Evolutionary conservation across 2,888 invertebrate genomes (phyloP).

Genomic region (Eubasilissa splendida): DNA sequence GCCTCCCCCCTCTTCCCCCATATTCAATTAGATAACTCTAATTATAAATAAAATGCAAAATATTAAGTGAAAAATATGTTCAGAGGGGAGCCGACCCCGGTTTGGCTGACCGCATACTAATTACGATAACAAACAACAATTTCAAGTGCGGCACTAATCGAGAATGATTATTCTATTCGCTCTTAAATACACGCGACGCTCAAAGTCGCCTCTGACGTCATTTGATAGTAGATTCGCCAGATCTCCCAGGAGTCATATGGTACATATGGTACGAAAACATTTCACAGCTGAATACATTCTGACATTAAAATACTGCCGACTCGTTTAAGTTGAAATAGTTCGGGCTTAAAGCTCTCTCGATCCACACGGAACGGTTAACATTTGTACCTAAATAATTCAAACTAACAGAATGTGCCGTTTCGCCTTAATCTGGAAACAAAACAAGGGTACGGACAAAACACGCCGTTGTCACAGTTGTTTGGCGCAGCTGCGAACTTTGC

Average conservation of each 20-base stretch:
- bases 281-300: slow-evolving; percentile 21
- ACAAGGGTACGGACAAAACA: slow-evolving; percentile 55
- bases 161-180: too few species aligned
- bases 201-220: neutral
- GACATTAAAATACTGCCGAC: slow-evolving; percentile 31
- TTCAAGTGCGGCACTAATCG: too few species aligned
- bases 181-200: too few species aligned
- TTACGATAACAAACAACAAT: too few species aligned
- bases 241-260: neutral
- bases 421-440: slow-evolving; percentile 56
- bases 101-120: too few species aligned
- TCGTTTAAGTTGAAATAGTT: slow-evolving; percentile 38
- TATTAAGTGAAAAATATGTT: too few species aligned
- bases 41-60: too few species aligned
- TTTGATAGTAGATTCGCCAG: slow-evolving; percentile 3
- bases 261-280: slow-evolving; percentile 12
- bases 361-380: slow-evolving; percentile 51
- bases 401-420: slow-evolving; percentile 52
- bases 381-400: slow-evolving; percentile 56
- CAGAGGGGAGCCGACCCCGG: too few species aligned
- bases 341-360: slow-evolving; percentile 49
- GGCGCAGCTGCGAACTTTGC: slow-evolving; percentile 54
- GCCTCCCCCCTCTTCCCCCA: too few species aligned
- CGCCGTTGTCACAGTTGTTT: slow-evolving; percentile 52
- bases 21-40: too few species aligned